Base-by-base conservation (phyloP, 2,797 vertebrate genomes). In the Eulemur coronatus region DNA sequence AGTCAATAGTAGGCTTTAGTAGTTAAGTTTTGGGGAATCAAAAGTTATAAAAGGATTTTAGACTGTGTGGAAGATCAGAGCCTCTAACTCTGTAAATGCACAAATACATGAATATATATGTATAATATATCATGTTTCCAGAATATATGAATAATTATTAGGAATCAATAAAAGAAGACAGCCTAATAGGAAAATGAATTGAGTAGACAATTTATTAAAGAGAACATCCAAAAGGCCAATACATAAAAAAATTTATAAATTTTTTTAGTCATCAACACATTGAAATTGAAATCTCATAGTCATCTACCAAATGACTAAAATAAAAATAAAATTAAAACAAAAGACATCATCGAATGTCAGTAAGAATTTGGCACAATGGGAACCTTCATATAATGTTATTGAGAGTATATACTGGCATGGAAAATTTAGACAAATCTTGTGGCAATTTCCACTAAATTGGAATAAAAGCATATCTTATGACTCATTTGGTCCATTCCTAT, bases 251-350 rank as follows among this genome's bases (percentile, higher is more conserved):
- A 73, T 20, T 61, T 7, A 9, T 78, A 43, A 65, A 59, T 75
- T 67, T 26, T 18, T 63, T 63, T 48, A 59, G 24, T 70, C 12
- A 11, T 80, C 11, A 63, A 35, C 26, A 88, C 17, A 89, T 30
- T 28, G 24, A 57, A 89, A n/a, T 57, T 65, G 17, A 72, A 96
- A 63, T 7, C 12, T 38, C 38, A 38, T 38, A 38, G 38, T 38
- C 38, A 78, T 82, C 81, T 93, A 30, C 26, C 48, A 95, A 93
- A 78, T 63, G 30, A 13, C 26, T 85, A 84, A 95, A 69, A 88
- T 90, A 24, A 93, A 93, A 85, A 69, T 43, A 24, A 80, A 88
- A 35, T 59, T 7, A 69, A 24, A 48, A 92, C 41, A 43, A 72
- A 63, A 63, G 4, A 35, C 11, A 69, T 1, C 59, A 89, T 50